Base-by-base conservation (phyloP, 2,888 invertebrate genomes). In the Dorcus hopei region DNA sequence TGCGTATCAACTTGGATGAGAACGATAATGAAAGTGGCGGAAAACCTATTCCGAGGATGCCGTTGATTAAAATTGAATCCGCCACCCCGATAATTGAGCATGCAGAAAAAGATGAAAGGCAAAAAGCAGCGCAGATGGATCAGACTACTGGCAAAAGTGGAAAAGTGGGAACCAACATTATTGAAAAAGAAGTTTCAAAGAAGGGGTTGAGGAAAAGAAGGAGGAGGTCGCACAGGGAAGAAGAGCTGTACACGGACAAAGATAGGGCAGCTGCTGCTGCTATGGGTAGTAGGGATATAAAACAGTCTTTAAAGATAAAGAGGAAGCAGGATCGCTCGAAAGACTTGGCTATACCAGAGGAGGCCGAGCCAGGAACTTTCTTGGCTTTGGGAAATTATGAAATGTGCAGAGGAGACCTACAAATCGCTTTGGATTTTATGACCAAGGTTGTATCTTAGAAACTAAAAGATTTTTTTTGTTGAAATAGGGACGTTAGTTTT, bases 261-360 rank as follows among this genome's bases (percentile, higher is more conserved):
- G 94, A 94, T 74, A 82, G 95, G 5, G 95, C 94, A 0, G 94
- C 95, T 0, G 93, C 94, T 0, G 93, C 93, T 11, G 90, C 92
- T 70, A 85, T 91, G 83, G 92, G 91, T 0, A 88, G 87, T n/a
- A 87, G 86, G 62, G 94, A 95, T 73, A 94, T 95, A 62, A 95
- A 95, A 72, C 89, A 90, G 65, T 91, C 91, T 39, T 78, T 93
- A 63, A 90, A 86, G 72, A 81, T 91, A 67, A 94, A 93, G 72
- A 84, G 90, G 68, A 87, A 89, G 65, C 87, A 90, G 62, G 93
- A 93, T 72, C 83, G 89, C 26, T 88, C 87, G 68, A 86, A 83
- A 67, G 85, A 85, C 0, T 74, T 91, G 49, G 87, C 88, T 66
- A 83, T 92, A 60, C 90, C 91, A 0, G 91, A 87, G 53, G 91